phyloP scores from a whole-genome alignment of 2,888 invertebrate species.

The Cerastis leucographa region DNA sequence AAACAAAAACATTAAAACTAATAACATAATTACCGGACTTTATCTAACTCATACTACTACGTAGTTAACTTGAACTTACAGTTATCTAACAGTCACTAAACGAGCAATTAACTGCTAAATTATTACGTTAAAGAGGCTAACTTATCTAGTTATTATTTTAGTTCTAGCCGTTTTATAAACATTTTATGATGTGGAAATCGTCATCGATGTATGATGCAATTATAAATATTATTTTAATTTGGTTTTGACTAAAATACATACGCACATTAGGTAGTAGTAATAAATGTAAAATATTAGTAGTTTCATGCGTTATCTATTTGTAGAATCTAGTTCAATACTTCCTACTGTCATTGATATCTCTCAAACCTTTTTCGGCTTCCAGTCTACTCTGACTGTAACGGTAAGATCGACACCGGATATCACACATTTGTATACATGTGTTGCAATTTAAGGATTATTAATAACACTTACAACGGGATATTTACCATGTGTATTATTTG shows the following conservation, averaged over 20 bases:
- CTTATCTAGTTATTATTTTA: slow-evolving; percentile 4
- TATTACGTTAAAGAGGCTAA: slow-evolving; percentile 7
- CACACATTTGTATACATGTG: not conserved
- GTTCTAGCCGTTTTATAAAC: not conserved
- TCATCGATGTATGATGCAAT: slow-evolving; percentile 13
- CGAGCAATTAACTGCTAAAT: slow-evolving; percentile 12
- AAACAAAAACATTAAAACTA: slow-evolving; percentile 33
- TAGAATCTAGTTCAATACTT: not conserved
- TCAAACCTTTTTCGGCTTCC: too few species aligned
- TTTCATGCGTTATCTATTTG: not conserved
- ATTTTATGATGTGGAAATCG: not conserved
- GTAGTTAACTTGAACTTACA: slow-evolving; percentile 40
- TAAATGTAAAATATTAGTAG: not conserved
- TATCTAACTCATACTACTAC: slow-evolving; percentile 23
- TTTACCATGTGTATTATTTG: too few species aligned
- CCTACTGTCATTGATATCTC: not conserved
- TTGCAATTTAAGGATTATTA: not conserved
- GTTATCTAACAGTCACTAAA: slow-evolving; percentile 18
- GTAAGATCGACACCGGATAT: too few species aligned
- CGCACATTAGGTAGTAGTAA: not conserved
- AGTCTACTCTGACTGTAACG: too few species aligned
- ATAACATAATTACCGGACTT: slow-evolving; percentile 11
- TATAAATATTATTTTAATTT: slow-evolving; percentile 17
- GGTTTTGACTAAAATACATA: not conserved
- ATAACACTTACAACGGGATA: too few species aligned